Conservation (phyloP, 2,797 vertebrate species). For the Enoplosus armatus region DNA sequence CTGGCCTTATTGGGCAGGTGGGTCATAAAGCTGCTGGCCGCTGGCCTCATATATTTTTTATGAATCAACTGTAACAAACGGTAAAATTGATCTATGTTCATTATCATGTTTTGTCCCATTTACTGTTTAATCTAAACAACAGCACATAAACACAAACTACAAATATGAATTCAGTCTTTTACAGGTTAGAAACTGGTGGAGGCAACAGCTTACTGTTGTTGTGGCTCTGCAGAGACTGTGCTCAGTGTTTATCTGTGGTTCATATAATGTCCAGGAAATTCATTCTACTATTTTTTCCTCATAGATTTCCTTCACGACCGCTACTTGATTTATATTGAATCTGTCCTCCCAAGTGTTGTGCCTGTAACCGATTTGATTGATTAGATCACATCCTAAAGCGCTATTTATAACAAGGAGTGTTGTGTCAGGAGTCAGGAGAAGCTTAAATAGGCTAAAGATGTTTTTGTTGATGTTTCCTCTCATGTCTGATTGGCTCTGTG, state of each 20-base stretch:
- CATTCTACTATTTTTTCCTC: background rate
- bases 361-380: constrained; percentile 4
- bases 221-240: background rate
- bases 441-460: too few relatives aligned
- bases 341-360: background rate
- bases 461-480: background rate
- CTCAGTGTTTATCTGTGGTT: background rate
- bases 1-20: constrained; percentile 18
- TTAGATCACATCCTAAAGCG: background rate
- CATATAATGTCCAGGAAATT: background rate
- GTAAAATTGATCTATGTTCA: constrained; percentile 15
- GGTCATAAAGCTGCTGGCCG: constrained; percentile 25
- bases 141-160: constrained; percentile 12
- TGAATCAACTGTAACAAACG: constrained; percentile 26
- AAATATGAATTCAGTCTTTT: background rate
- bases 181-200: background rate
- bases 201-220: background rate
- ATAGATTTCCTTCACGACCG: background rate
- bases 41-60: constrained; percentile 4
- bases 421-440: background rate
- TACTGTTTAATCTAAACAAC: constrained; percentile 24
- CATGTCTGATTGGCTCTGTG: background rate
- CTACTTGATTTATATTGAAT: background rate
- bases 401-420: background rate
- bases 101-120: constrained; percentile 15